A percentile compares a stretch with the other conserved stretches of the same genome.
Evolutionary conservation across 2,797 vertebrate genomes (phyloP).

Genomic region (Lepilemur ruficaudatus): DNA sequence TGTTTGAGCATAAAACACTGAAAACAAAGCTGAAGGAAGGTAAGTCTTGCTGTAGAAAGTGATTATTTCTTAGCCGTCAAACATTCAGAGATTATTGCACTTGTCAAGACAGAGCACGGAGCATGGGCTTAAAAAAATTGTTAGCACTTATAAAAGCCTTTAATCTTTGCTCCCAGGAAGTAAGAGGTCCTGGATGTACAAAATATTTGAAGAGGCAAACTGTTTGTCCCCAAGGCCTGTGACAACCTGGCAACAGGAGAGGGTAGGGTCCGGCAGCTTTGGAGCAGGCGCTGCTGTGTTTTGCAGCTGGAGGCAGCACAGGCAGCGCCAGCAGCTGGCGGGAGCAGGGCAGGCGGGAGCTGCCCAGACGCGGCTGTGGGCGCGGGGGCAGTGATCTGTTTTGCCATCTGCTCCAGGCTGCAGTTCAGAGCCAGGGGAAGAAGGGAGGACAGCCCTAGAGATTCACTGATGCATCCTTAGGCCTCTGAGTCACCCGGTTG

Average conservation of each 20-base stretch:
- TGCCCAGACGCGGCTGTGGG: background rate
- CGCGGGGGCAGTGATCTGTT: accelerated
- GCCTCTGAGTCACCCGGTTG: background rate
- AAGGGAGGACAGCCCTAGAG: background rate
- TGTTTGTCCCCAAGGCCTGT: background rate
- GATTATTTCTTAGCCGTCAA: background rate
- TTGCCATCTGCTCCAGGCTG: background rate
- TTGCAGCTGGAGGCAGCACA: background rate
- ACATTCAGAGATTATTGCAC: background rate
- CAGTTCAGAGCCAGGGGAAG: background rate
- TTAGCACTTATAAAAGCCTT: background rate
- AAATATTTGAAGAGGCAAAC: background rate
- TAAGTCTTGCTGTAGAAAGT: background rate
- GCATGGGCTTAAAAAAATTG: background rate
- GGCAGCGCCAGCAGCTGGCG: background rate
- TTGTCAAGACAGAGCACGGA: background rate
- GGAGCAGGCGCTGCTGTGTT: background rate
- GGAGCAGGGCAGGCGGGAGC: no score
- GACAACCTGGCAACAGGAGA: background rate
- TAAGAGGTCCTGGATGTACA: no score
- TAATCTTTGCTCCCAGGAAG: background rate
- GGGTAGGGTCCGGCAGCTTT: accelerated
- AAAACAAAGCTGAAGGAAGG: background rate
- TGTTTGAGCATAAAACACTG: background rate
- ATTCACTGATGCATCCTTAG: background rate